A percentile compares a stretch with the other conserved stretches of the same genome.
Evolutionary conservation across 1,140 invertebrate species (phyloP).

Genomic region (Cepaea nemoralis): DNA sequence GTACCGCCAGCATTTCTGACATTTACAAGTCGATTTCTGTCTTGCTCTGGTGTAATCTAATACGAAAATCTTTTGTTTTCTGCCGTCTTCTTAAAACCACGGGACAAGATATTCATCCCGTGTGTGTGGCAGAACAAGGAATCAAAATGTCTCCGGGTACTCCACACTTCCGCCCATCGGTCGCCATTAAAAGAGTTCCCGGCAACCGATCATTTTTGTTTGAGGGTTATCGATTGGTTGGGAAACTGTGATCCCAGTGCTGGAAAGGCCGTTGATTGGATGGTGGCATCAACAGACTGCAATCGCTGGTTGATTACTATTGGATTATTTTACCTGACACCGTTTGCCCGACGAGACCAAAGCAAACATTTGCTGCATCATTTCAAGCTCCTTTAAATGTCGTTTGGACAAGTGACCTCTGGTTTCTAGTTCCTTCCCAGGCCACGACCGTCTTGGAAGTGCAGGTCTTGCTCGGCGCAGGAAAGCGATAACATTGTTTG

Average conservation of each 20-base stretch:
- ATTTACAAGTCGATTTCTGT: background rate
- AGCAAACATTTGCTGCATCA: constrained; percentile 15
- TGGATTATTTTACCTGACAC: background rate
- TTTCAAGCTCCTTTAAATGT: constrained; percentile 9
- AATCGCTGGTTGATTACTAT: constrained; percentile 2
- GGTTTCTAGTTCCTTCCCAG: constrained; percentile 9
- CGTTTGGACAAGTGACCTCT: background rate
- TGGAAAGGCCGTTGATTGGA: background rate
- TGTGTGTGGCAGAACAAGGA: background rate
- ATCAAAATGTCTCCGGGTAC: background rate
- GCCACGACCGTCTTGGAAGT: background rate
- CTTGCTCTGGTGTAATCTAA: background rate
- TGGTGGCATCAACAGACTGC: background rate
- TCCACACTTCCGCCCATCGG: constrained; percentile 16
- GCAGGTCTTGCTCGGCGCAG: background rate
- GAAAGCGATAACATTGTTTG: constrained; percentile 9
- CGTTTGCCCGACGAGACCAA: constrained; percentile 9
- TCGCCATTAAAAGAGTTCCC: background rate
- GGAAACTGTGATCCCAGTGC: background rate
- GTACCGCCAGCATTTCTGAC: background rate
- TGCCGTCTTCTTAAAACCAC: background rate
- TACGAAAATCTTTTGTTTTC: background rate
- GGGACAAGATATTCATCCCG: constrained; percentile 9
- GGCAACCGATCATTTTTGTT: background rate
- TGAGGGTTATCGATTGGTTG: background rate